Conservation (phyloP, 2,797 vertebrate genomes). For the Pangasius djambal region DNA sequence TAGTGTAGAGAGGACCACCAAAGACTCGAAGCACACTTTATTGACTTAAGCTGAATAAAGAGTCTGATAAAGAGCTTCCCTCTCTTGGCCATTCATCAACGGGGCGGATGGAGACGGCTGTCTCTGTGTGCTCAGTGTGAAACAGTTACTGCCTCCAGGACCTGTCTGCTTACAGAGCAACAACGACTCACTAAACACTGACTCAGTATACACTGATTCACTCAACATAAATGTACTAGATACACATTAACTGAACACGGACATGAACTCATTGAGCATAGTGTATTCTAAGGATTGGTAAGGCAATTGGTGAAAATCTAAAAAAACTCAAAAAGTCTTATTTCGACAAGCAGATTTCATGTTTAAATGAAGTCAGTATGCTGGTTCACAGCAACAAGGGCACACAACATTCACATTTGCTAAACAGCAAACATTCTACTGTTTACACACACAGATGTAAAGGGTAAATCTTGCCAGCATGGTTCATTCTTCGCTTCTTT, state of each 20-base stretch:
- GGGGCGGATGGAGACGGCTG: constrained; percentile 58
- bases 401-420: constrained; percentile 2
- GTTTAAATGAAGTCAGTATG: constrained; percentile 20
- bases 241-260: neutral
- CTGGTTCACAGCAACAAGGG: constrained; percentile 14
- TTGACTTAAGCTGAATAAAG: constrained; percentile 71
- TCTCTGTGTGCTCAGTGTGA: constrained; percentile 33
- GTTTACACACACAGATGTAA: constrained; percentile 34
- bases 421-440: constrained; percentile 30
- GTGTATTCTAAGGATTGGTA: neutral
- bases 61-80: constrained; percentile 71
- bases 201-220: constrained; percentile 9
- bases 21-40: constrained; percentile 71
- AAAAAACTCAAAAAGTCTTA: neutral
- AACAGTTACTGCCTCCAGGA: constrained; percentile 33
- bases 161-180: constrained; percentile 29
- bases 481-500: constrained; percentile 20
- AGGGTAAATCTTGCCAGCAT: constrained; percentile 24
- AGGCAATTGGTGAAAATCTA: neutral
- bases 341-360: constrained; percentile 16
- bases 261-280: neutral
- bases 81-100: constrained; percentile 63
- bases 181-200: neutral
- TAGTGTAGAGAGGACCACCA: constrained; percentile 76
- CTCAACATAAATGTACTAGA: neutral